Percentiles rank a stretch among this genome's conserved stretches.
phyloP scores from a whole-genome alignment of 1,140 invertebrate species.

The Leptoteleia sp. region DNA sequence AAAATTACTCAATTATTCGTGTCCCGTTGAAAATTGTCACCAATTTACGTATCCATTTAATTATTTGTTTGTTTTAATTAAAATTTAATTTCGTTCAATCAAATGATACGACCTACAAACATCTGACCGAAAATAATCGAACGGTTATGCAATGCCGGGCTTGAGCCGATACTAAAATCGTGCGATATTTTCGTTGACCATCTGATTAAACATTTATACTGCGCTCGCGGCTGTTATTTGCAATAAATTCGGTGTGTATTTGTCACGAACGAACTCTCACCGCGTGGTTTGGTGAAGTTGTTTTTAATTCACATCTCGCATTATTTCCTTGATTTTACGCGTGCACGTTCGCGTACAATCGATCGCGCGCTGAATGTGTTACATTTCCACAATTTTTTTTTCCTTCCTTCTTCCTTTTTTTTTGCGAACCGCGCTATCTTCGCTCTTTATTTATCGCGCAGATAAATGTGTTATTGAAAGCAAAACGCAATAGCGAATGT shows the following conservation, averaged over 20 bases:
- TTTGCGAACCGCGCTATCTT: slow-evolving; percentile 9
- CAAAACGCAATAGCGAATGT: slow-evolving; percentile 1
- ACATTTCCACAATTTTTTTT: too few relatives aligned
- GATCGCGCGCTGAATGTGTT: slow-evolving; percentile 6
- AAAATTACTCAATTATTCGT: neutral
- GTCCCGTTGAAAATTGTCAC: neutral
- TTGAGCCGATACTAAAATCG: too few relatives aligned
- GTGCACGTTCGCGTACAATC: slow-evolving; percentile 2
- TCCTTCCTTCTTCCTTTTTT: too few relatives aligned
- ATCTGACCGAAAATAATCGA: too few relatives aligned
- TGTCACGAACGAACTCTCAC: neutral
- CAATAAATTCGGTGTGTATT: slow-evolving; percentile 4
- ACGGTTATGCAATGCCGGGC: too few relatives aligned
- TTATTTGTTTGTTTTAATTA: too few relatives aligned
- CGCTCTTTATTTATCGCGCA: slow-evolving; percentile 24
- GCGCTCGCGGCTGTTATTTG: too few relatives aligned
- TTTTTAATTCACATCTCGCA: slow-evolving; percentile 2
- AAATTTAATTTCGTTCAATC: too few relatives aligned
- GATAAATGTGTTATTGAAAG: slow-evolving; percentile 41
- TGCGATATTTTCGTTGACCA: too few relatives aligned
- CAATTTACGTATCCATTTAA: too few relatives aligned
- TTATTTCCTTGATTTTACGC: slow-evolving; percentile 19
- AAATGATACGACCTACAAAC: too few relatives aligned
- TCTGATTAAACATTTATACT: too few relatives aligned
- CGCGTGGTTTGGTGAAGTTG: neutral